These are phyloP conservation scores for Salminus brasiliensis DNA, from an alignment of 2,113 vertebrate species.

Conservation along the genomic window DNA sequence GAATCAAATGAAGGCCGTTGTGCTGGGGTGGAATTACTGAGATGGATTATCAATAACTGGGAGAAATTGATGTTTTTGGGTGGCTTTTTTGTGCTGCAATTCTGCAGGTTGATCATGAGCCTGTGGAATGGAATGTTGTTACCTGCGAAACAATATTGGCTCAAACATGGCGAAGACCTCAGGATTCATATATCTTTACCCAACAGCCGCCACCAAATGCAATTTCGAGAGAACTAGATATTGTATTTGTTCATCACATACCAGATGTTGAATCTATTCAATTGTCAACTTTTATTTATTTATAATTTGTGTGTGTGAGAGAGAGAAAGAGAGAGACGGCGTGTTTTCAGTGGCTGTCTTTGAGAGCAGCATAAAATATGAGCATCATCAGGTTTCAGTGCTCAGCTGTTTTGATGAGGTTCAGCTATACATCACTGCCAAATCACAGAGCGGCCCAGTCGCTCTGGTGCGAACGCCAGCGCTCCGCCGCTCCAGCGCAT, in stretches of 20 bases:
- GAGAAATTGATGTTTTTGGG: slow-evolving; percentile 67
- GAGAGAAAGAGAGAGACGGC: too few species aligned
- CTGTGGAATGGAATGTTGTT: slow-evolving; percentile 75
- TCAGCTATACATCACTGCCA: slow-evolving; percentile 63
- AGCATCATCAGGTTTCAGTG: slow-evolving; percentile 67
- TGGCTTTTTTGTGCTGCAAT: slow-evolving; percentile 65
- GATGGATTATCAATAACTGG: slow-evolving; percentile 69
- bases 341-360: slow-evolving; percentile 56
- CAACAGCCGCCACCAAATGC: slow-evolving; percentile 73
- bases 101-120: slow-evolving; percentile 68
- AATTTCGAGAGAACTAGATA: slow-evolving; percentile 74
- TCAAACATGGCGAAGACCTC: slow-evolving; percentile 74
- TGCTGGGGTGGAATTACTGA: slow-evolving; percentile 72
- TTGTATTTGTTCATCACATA: slow-evolving; percentile 82
- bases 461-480: slow-evolving; percentile 1
- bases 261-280: slow-evolving; percentile 83
- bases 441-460: slow-evolving; percentile 49
- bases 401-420: slow-evolving; percentile 69
- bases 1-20: slow-evolving; percentile 69
- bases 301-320: slow-evolving; percentile 52
- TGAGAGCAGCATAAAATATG: slow-evolving; percentile 66
- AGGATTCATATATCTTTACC: slow-evolving; percentile 78
- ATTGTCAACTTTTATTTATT: slow-evolving; percentile 68
- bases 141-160: slow-evolving; percentile 78
- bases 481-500: slow-evolving; percentile 26